A percentile compares a stretch with the other conserved stretches of the same genome.
Evolutionary conservation across 2,113 vertebrate genomes (phyloP).

Genomic region (Alouatta palliata): DNA sequence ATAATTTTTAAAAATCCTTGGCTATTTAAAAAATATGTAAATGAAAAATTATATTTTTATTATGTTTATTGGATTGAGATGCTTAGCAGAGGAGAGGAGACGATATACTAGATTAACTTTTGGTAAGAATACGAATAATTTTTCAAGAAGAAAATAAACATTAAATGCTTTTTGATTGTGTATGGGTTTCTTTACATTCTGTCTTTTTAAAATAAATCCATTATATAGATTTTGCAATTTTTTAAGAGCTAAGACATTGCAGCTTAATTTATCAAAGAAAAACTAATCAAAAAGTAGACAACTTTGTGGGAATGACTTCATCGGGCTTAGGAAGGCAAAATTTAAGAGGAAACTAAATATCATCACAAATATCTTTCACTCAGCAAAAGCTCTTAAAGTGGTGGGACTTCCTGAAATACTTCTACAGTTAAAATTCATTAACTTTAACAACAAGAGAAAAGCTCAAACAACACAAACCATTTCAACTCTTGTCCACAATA

Average conservation of each 20-base stretch:
- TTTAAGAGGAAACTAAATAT: slow-evolving; percentile 13
- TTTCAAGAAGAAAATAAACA: not conserved
- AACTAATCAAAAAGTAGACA: slow-evolving; percentile 1
- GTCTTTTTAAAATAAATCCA: not conserved
- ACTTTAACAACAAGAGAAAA: not conserved
- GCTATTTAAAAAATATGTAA: not conserved
- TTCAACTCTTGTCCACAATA: not conserved
- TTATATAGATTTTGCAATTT: slow-evolving; percentile 14
- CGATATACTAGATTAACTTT: not conserved
- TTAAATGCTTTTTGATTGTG: not conserved
- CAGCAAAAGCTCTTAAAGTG: slow-evolving; percentile 33
- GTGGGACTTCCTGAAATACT: not conserved
- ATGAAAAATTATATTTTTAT: not conserved
- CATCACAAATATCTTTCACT: not conserved
- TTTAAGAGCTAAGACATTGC: not conserved
- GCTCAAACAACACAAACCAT: not conserved
- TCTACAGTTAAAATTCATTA: slow-evolving; percentile 21
- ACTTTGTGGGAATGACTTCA: not conserved
- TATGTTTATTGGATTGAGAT: slow-evolving; percentile 20
- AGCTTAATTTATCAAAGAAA: slow-evolving; percentile 17
- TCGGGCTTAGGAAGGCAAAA: not conserved
- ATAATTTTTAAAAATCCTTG: not conserved
- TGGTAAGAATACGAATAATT: not conserved
- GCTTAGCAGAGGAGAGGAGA: not conserved
- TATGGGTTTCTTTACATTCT: not conserved